Percentiles rank a stretch among this genome's conserved stretches.
Conservation (phyloP, 2,113 vertebrate genomes). For the Paramisgurnus dabryanus region DNA sequence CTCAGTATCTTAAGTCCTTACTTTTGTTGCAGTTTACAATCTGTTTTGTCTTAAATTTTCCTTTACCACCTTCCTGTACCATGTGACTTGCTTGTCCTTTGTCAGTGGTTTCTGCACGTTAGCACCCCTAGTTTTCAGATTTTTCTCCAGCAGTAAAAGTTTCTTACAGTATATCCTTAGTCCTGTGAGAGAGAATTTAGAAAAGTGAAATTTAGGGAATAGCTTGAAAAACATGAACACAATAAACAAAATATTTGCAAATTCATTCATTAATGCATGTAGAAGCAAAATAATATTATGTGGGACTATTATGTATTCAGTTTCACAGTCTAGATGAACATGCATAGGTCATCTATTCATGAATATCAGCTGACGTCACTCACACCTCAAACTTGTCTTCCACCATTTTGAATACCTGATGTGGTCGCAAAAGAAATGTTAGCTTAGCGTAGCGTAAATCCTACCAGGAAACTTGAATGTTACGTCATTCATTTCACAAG, state of each 20-base stretch:
- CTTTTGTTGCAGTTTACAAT: constrained; percentile 66
- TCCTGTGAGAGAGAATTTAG: constrained; percentile 66
- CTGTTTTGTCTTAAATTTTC: constrained; percentile 73
- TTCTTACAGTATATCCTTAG: constrained; percentile 85
- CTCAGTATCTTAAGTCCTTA: constrained; percentile 76
- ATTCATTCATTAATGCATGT: not conserved
- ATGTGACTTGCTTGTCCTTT: constrained; percentile 87
- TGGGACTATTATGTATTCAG: not conserved
- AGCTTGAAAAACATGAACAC: not conserved
- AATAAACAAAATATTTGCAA: not conserved
- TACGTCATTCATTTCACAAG: no score
- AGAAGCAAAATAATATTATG: not conserved
- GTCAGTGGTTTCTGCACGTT: constrained; percentile 88
- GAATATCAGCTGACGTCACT: no score
- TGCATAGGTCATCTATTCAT: not conserved
- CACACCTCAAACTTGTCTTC: no score
- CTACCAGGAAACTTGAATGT: no score
- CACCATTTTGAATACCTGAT: no score
- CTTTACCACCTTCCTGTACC: constrained; percentile 80
- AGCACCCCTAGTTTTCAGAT: constrained; percentile 87
- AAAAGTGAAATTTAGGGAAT: constrained; percentile 2
- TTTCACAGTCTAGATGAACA: not conserved
- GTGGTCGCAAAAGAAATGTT: no score
- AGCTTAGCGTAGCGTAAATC: no score
- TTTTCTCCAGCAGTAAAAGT: constrained; percentile 85